Percentiles rank a stretch among this genome's conserved stretches.
These are phyloP conservation scores for Notocelia uddmanniana DNA, from an alignment of 2,888 invertebrate genomes.

Conservation along the genomic window DNA sequence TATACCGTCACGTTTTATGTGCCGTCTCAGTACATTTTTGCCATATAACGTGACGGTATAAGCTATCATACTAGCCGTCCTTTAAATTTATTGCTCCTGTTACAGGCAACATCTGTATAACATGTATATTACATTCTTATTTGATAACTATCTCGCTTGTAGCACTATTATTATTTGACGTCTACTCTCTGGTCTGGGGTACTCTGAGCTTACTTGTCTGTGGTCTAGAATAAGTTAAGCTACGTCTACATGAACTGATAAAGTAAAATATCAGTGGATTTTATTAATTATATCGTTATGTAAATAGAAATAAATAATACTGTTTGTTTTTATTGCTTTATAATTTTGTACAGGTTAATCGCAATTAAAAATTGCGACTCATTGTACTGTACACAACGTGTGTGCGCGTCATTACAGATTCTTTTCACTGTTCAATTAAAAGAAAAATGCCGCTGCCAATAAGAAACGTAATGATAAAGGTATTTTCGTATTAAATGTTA, in stretches of 20 bases:
- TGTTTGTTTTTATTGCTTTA: not conserved
- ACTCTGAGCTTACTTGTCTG: no score
- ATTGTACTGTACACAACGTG: constrained; percentile 7
- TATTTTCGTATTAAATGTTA: constrained; percentile 76
- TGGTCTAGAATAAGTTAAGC: no score
- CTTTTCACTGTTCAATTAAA: constrained; percentile 64
- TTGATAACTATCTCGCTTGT: no score
- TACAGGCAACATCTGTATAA: no score
- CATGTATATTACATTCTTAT: no score
- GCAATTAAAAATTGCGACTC: not conserved
- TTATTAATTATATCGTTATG: not conserved
- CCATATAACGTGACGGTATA: no score
- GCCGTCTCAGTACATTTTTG: no score
- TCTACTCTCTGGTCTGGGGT: no score
- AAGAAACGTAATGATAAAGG: constrained; percentile 85
- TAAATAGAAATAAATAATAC: not conserved
- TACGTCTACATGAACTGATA: not conserved
- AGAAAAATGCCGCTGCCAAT: constrained; percentile 86
- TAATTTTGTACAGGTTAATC: not conserved
- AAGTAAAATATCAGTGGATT: not conserved
- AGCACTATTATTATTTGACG: no score
- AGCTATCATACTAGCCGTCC: no score
- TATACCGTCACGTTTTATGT: no score
- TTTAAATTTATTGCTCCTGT: no score
- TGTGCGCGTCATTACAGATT: constrained; percentile 29